Evolutionary conservation across 2,888 invertebrate genomes (phyloP), one percentile per base, ranked within the genome.

Genomic region (Apodemia zela): DNA sequence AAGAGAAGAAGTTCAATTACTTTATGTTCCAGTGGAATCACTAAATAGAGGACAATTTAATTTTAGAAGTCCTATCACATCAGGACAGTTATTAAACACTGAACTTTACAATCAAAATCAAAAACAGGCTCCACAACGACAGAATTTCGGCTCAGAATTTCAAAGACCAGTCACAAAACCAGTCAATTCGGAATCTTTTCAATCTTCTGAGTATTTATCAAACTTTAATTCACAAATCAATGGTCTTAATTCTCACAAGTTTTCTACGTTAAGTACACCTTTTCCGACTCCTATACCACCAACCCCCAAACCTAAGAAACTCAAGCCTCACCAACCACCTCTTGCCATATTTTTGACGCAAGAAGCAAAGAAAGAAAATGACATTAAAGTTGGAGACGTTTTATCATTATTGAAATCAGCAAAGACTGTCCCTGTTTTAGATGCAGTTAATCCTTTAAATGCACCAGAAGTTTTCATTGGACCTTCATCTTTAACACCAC

Each of bases 291-390:
- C 85, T 13, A 79, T 86, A 3, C 84, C 89, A 38, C 87, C 90
- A 0, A 93, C 91, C 17, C 80, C 82, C 0, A 89, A 82, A 70
- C 86, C 93, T 0, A 93, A 92, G 63, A 95, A 94, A 75, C 83
- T 94, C 1, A 95, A 95, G 73, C 95, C 97, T 0, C 96, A 97
- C 81, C 97, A 97, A 77, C 97, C 97, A 1, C 97, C 97, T 0
- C 81, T 97, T 59, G 96, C 97, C 1, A 96, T 97, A 69, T 97
- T 96, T 76, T 93, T 97, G 89, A 92, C 90, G n/a, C 93, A 92
- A 73, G 85, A 86, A 72, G 73, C 79, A 4, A 88, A 85, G 64
- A 89, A 84, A 70, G 87, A 89, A 42, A 82, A 85, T 35, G 87
- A 92, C 67, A 90, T 94, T 0, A 94, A 93, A 75, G 93, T 96